Percentiles rank a stretch among this genome's conserved stretches.
phyloP scores from a whole-genome alignment of 2,888 invertebrate genomes.

The Nomada goodeniana region DNA sequence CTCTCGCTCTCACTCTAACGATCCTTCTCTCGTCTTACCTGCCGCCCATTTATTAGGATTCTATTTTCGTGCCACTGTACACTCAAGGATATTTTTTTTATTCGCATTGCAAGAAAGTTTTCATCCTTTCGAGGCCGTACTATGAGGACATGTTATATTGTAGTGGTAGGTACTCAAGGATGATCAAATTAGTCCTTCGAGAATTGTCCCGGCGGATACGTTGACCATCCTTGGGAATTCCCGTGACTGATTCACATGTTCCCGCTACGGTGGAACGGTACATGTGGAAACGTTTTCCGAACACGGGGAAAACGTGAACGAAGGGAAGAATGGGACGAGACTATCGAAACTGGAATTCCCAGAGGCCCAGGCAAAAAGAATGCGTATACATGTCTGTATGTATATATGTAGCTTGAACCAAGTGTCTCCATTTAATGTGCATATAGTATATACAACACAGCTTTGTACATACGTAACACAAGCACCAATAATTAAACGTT shows the following conservation, averaged over 20 bases:
- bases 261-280: not conserved
- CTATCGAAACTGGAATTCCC: constrained; percentile 18
- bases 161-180: constrained; percentile 28
- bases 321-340: not conserved
- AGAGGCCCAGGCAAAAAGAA: not conserved
- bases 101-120: not conserved
- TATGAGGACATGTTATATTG: not conserved
- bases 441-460: too few species aligned
- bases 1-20: too few species aligned
- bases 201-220: constrained; percentile 35
- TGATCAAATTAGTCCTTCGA: constrained; percentile 30
- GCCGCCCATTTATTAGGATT: too few species aligned
- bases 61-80: not conserved
- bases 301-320: constrained; percentile 13
- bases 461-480: too few species aligned
- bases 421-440: too few species aligned
- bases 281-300: constrained; percentile 29
- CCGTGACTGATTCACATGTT: constrained; percentile 37
- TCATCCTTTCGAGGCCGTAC: not conserved
- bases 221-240: constrained; percentile 41
- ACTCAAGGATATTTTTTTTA: not conserved
- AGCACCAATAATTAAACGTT: too few species aligned
- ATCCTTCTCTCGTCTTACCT: too few species aligned
- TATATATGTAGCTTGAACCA: too few species aligned
- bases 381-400: not conserved